phyloP scores from a whole-genome alignment of 1,140 invertebrate genomes.

The Acyrthosiphon pisum region DNA sequence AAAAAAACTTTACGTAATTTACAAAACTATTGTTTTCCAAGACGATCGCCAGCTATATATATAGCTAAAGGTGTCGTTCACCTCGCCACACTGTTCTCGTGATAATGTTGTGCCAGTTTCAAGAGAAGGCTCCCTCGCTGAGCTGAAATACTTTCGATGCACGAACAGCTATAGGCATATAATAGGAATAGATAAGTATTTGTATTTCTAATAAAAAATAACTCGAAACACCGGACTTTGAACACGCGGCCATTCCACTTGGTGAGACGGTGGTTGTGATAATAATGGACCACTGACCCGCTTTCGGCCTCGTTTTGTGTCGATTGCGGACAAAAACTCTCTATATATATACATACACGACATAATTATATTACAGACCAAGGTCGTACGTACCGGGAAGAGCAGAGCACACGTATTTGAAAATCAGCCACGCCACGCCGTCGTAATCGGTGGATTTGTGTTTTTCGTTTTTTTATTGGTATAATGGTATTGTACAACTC shows the following conservation, averaged over 20 bases:
- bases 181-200: background rate
- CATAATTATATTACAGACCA: background rate
- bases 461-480: too few species aligned
- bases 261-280: background rate
- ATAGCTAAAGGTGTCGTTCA: background rate
- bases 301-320: background rate
- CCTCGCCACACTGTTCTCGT: too few species aligned
- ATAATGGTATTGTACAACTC: too few species aligned
- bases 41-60: too few species aligned
- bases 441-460: too few species aligned
- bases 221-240: background rate
- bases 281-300: conserved; percentile 5
- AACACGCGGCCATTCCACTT: background rate
- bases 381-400: background rate
- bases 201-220: background rate
- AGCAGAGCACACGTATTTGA: background rate
- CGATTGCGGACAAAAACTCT: background rate
- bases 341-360: background rate
- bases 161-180: background rate
- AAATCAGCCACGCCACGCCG: background rate
- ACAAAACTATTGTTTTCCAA: too few species aligned
- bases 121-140: background rate
- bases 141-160: background rate
- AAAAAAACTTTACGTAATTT: background rate
- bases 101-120: background rate